Percentiles rank a stretch among this genome's conserved stretches.
Evolutionary conservation across 2,797 vertebrate species (phyloP).

Genomic region (Pangasius larnaudii): DNA sequence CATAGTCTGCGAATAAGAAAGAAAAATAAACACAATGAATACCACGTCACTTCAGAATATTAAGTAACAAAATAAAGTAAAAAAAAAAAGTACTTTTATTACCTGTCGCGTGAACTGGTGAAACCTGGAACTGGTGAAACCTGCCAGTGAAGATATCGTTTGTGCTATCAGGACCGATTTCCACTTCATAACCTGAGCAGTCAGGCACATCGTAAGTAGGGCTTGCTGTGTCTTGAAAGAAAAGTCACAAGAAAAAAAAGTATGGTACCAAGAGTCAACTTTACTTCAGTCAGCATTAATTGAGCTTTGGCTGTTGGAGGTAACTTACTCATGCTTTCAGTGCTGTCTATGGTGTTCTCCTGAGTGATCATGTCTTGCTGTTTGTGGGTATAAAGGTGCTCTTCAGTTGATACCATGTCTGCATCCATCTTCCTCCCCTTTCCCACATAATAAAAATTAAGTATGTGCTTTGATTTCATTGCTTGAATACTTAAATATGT

Average conservation of each 20-base stretch:
- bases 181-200: constrained; percentile 69
- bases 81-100: constrained; percentile 17
- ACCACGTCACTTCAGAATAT: neutral
- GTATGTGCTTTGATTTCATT: neutral
- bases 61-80: neutral
- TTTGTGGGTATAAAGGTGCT: constrained; percentile 65
- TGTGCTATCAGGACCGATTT: constrained; percentile 74
- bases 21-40: constrained; percentile 42
- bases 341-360: constrained; percentile 82
- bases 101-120: constrained; percentile 78
- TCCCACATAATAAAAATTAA: constrained; percentile 37
- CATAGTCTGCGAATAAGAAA: constrained; percentile 58
- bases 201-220: constrained; percentile 57
- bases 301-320: neutral
- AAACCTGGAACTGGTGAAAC: constrained; percentile 81
- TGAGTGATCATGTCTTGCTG: constrained; percentile 67
- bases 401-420: constrained; percentile 64
- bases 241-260: neutral
- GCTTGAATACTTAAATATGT: neutral
- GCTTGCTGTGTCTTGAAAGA: constrained; percentile 33
- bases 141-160: constrained; percentile 62
- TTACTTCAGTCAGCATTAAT: no score
- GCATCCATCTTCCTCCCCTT: constrained; percentile 73
- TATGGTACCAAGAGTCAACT: neutral
- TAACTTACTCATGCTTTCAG: constrained; percentile 59